Base-by-base conservation (phyloP, 2,113 vertebrate genomes). In the Stercorarius parasiticus region DNA sequence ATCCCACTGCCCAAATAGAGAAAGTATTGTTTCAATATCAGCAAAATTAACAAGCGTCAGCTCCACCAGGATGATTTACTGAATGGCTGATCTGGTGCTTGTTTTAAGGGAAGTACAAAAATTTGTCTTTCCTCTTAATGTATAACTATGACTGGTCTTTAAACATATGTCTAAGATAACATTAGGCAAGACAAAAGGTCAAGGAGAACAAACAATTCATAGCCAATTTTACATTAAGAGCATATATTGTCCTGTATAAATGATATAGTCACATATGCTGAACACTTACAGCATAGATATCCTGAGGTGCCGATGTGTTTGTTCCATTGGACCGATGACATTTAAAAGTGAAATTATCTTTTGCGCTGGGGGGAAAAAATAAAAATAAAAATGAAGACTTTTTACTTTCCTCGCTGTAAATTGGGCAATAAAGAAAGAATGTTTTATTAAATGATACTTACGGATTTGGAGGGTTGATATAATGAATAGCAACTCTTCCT, bases 311-410 rank as follows among this genome's bases (percentile, higher is more conserved):
- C 62, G 99, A 98, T 15, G 99, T 99, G 95, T 99, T 99, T 88
- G 99, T 99, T 94, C 99, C 99, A n/a, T 99, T 99, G 67, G 99
- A 99, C 67, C 99, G 98, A 96, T 99, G 99, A 96, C 99, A 99
- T 97, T 99, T 99, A 95, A 99, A 99, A 92, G 99, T 99, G 88
- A 99, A 99, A 98, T 99, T 99, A 95, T 99, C 99, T 98, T 99
- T 99, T 97, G 99, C 99, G 55, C 99, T 99, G 86, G 4, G 6
- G 26, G 2, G 1, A 15, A 8, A 13, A 27, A 19, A 20, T 55
- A 97, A 97, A 58, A 61, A 59, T 45, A 73, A 88, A 82, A 73
- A 56, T 14, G 22, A 40, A 40, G 36, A 27, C 8, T 47, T 29
- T 17, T 65, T 92, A 65, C 40, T 64, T 94, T 56, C 21, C 38